Evolutionary conservation across 2,888 invertebrate species (phyloP).

Genomic region (Drosophila mimetica): DNA sequence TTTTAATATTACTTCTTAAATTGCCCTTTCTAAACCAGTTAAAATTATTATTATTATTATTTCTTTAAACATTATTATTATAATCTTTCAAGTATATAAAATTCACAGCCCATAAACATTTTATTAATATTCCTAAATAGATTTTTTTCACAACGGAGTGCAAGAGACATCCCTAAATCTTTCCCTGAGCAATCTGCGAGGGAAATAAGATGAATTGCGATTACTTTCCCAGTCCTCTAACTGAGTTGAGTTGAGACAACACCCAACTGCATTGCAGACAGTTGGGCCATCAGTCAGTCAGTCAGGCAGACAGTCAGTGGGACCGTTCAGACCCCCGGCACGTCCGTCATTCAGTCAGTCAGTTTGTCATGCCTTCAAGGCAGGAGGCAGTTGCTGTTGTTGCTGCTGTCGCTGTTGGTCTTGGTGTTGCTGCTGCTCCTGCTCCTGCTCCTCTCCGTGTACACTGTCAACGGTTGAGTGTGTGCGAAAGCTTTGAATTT

Average conservation of each 20-base stretch:
- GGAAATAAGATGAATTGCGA: constrained; percentile 39
- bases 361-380: constrained; percentile 60
- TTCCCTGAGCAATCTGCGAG: constrained; percentile 6
- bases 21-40: no score
- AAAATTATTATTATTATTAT: no score
- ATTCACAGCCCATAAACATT: neutral
- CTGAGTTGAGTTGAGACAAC: constrained; percentile 44
- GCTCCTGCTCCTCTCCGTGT: constrained; percentile 40
- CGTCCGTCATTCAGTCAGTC: constrained; percentile 38
- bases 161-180: constrained; percentile 3
- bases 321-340: constrained; percentile 35
- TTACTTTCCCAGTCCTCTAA: constrained; percentile 37
- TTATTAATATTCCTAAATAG: neutral
- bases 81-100: no score
- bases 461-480: constrained; percentile 63
- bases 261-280: constrained; percentile 51
- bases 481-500: constrained; percentile 79
- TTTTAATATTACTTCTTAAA: no score
- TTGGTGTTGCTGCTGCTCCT: neutral
- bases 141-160: neutral
- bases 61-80: no score
- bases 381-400: constrained; percentile 30
- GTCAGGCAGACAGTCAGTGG: constrained; percentile 27
- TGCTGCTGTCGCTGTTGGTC: constrained; percentile 3
- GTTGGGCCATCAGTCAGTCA: constrained; percentile 43